These are phyloP conservation scores for Uropetala carovei DNA, from an alignment of 2,888 invertebrate species.

Conservation along the genomic window DNA sequence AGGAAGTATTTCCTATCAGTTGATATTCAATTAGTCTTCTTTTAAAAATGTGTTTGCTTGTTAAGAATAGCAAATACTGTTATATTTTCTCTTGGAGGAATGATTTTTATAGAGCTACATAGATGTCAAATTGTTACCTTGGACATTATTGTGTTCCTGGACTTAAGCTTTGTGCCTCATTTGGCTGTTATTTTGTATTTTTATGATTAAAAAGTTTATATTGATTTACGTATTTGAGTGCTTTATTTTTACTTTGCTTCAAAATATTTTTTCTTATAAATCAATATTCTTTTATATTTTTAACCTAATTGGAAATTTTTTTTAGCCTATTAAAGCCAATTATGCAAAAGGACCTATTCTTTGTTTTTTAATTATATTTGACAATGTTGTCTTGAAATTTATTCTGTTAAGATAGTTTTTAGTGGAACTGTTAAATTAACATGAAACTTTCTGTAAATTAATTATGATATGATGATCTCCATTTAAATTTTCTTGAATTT, in stretches of 20 bases:
- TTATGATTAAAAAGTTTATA: conserved; percentile 59
- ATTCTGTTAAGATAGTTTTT: neutral
- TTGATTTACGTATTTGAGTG: conserved; percentile 39
- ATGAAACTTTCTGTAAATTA: neutral
- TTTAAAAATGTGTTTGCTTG: neutral
- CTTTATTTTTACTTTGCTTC: conserved; percentile 20
- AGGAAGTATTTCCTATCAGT: neutral
- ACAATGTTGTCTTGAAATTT: neutral
- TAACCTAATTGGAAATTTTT: no score
- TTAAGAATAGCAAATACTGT: no score
- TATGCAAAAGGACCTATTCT: no score
- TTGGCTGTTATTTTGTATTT: conserved; percentile 58
- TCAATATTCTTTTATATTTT: neutral
- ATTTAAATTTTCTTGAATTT: no score
- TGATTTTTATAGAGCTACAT: neutral
- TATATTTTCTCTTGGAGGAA: neutral
- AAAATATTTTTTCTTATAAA: neutral
- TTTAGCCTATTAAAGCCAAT: no score
- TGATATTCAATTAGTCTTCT: neutral
- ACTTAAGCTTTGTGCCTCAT: conserved; percentile 39
- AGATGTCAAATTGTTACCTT: neutral
- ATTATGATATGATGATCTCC: no score
- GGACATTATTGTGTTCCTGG: neutral
- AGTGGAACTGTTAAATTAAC: neutral
- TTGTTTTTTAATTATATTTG: no score